Conservation (phyloP, 2,797 vertebrate species). For the Poeciliopsis turneri region DNA sequence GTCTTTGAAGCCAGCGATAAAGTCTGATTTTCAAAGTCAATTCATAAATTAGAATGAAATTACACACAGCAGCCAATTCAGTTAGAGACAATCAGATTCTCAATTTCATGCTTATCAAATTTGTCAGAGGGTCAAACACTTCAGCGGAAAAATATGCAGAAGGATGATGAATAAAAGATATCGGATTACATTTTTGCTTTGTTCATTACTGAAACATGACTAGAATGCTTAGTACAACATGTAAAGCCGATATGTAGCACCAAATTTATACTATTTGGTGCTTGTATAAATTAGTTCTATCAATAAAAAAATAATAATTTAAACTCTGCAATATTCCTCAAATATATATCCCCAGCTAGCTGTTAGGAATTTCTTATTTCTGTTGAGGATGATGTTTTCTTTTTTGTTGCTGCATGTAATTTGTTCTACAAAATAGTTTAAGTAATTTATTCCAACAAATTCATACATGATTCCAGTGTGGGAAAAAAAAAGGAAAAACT, state of each 20-base stretch:
- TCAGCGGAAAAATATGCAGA: slow-evolving; percentile 1
- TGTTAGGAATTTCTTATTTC: not conserved
- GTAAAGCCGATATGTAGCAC: not conserved
- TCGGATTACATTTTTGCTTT: not conserved
- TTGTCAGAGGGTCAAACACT: slow-evolving; percentile 21
- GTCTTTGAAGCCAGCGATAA: not conserved
- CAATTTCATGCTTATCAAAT: slow-evolving; percentile 44
- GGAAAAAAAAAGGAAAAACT: not conserved
- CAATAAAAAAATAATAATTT: not conserved
- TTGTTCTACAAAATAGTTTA: too few relatives aligned
- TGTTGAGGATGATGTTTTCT: too few relatives aligned
- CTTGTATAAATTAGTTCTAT: not conserved
- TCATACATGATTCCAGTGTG: not conserved
- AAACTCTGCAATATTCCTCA: not conserved
- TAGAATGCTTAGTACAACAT: not conserved
- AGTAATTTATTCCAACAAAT: not conserved
- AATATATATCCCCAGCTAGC: not conserved
- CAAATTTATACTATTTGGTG: not conserved
- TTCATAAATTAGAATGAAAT: slow-evolving; percentile 13
- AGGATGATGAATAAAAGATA: slow-evolving; percentile 8
- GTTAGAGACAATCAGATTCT: slow-evolving; percentile 40
- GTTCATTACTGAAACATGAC: slow-evolving; percentile 12
- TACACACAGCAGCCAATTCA: slow-evolving; percentile 24
- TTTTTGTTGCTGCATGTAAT: too few relatives aligned
- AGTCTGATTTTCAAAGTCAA: slow-evolving; percentile 2